Percentiles rank a stretch among this genome's conserved stretches.
These are phyloP conservation scores for Hypselothyrea guttata DNA, from an alignment of 2,888 invertebrate genomes.

Conservation along the genomic window DNA sequence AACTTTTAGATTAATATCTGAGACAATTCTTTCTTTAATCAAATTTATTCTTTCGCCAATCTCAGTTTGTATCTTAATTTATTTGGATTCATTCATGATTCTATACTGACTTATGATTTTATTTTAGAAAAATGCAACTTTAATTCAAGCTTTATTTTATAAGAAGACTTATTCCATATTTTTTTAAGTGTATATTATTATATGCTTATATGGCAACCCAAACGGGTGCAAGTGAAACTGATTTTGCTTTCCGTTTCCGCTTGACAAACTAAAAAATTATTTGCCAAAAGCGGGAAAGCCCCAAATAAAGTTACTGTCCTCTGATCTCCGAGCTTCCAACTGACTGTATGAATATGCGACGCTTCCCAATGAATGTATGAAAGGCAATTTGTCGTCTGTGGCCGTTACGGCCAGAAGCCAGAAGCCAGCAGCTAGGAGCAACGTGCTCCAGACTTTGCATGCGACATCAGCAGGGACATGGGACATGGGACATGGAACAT, in stretches of 20 bases:
- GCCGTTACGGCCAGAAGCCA: constrained; percentile 59
- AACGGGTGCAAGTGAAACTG: constrained; percentile 51
- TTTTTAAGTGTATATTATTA: too few relatives aligned
- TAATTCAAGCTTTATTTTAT: too few relatives aligned
- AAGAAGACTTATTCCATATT: too few relatives aligned
- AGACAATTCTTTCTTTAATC: too few relatives aligned
- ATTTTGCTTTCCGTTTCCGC: constrained; percentile 72
- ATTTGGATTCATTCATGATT: too few relatives aligned
- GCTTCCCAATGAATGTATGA: constrained; percentile 37
- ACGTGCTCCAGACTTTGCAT: too few relatives aligned
- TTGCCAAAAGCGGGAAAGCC: constrained; percentile 29
- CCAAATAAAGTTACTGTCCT: constrained; percentile 47
- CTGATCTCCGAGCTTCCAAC: constrained; percentile 32
- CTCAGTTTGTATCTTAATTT: too few relatives aligned
- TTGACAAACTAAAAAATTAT: constrained; percentile 59
- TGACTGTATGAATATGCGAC: constrained; percentile 22
- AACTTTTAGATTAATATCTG: too few relatives aligned
- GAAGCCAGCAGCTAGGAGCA: constrained; percentile 5
- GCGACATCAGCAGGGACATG: not conserved
- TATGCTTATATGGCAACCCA: constrained; percentile 28
- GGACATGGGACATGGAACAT: not conserved
- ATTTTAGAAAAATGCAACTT: too few relatives aligned
- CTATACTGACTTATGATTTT: too few relatives aligned
- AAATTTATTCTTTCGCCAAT: too few relatives aligned
- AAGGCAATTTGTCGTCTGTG: constrained; percentile 74